Evolutionary conservation across 2,797 vertebrate species (phyloP), one percentile per base, ranked within the genome.

Genomic region (Adrianichthys oophorus): DNA sequence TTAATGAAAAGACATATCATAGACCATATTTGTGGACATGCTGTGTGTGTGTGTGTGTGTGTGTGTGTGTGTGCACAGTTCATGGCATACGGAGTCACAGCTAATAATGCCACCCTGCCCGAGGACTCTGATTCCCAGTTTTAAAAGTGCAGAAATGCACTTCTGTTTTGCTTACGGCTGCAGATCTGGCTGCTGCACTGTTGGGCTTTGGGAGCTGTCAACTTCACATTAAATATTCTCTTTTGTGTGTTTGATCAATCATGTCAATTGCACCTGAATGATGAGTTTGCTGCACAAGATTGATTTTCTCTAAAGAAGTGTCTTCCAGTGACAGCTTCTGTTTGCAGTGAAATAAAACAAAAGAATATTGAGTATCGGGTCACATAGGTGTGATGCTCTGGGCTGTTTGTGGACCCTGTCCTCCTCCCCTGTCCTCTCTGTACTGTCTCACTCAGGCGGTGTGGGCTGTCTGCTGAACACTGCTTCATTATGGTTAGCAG

Each of bases 101-200:
- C 46, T 82, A 69, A 55, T 62, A 66, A 56, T 52, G 46, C 64
- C 44, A 68, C 56, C 43, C 51, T 41, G 51, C 53, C 64, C 8
- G 51, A 71, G 55, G 66, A 69, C 24, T 56, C 64, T 69, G 52
- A 68, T 84, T 79, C 79, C 56, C 58, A 57, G 57, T 78, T 86
- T 68, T 70, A 72, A 84, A 83, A 85, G 74, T 85, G 80, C 83
- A 78, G 66, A 57, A 6, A 32, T 59, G 84, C 79, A 60, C 50
- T 83, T 88, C 52, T 68, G 62, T 85, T 87, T 83, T 72, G 82
- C 88, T 78, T 67, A 79, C 66, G 0, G 15, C 29, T 5, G 55
- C 87, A 84, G 50, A 70, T 83, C 62, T 51, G 47, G 71, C 57
- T 79, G 57, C 62, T 29, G 26, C 49, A 52, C 70, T 62, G 56